Evolutionary conservation across 1,140 invertebrate genomes (phyloP).

Genomic region (Drosophila mayri): DNA sequence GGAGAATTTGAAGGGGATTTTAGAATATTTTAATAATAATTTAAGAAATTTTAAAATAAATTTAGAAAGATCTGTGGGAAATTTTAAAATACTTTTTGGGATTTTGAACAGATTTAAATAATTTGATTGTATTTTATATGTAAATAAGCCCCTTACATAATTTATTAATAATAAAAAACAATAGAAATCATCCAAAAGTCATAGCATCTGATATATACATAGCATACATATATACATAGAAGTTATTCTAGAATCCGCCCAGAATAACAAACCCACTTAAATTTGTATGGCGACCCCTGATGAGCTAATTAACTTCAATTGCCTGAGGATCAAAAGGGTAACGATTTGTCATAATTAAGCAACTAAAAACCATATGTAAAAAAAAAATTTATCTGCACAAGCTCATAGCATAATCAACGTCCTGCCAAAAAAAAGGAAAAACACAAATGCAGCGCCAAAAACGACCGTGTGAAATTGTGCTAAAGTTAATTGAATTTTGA

Average conservation of each 20-base stretch:
- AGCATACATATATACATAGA: too few species aligned
- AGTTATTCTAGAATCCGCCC: too few species aligned
- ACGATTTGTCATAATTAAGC: slow-evolving; percentile 17
- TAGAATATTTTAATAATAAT: too few species aligned
- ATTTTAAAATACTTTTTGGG: too few species aligned
- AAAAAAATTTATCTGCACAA: slow-evolving; percentile 28
- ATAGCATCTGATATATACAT: too few species aligned
- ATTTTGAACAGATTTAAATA: too few species aligned
- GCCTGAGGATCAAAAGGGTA: not conserved
- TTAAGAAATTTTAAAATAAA: too few species aligned
- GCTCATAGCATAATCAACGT: slow-evolving; percentile 37
- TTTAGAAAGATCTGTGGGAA: too few species aligned
- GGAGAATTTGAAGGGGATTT: too few species aligned
- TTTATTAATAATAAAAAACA: not conserved
- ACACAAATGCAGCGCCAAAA: not conserved
- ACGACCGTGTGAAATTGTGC: slow-evolving; percentile 43
- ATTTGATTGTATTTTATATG: too few species aligned
- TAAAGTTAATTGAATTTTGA: slow-evolving; percentile 69
- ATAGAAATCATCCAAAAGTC: not conserved
- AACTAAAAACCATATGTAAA: not conserved
- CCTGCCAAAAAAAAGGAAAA: slow-evolving; percentile 4
- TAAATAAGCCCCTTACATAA: not conserved
- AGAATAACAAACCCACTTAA: not conserved
- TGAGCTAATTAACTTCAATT: slow-evolving; percentile 7
- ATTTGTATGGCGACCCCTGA: not conserved